Evolutionary conservation across 2,797 vertebrate genomes (phyloP).

Genomic region (Glossophaga mutica): DNA sequence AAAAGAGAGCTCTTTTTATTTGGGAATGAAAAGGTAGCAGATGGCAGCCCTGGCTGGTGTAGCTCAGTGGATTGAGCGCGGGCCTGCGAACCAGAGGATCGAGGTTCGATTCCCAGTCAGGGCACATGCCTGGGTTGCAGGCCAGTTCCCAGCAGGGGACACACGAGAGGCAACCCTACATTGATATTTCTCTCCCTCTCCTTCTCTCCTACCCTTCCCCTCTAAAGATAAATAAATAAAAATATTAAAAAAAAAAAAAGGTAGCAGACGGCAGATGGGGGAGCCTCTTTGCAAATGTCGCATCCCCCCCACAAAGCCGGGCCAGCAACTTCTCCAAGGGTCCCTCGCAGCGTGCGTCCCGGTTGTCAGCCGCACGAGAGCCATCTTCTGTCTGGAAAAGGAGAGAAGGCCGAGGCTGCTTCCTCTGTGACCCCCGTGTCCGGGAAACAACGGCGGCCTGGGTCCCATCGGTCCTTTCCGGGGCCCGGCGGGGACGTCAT

Average conservation of each 20-base stretch:
- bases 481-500: background rate
- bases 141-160: too few relatives aligned
- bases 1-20: background rate
- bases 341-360: fast-evolving
- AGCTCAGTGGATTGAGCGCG: too few relatives aligned
- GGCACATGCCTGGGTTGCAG: too few relatives aligned
- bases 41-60: too few relatives aligned
- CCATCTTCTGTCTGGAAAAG: background rate
- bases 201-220: too few relatives aligned
- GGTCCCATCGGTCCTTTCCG: background rate
- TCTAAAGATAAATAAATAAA: too few relatives aligned
- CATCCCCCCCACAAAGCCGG: background rate
- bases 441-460: background rate
- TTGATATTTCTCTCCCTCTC: too few relatives aligned
- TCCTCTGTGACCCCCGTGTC: background rate
- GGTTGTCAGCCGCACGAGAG: too few relatives aligned
- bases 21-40: background rate
- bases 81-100: too few relatives aligned
- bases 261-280: background rate
- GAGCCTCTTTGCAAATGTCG: background rate
- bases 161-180: too few relatives aligned
- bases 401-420: background rate
- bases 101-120: too few relatives aligned
- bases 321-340: fast-evolving
- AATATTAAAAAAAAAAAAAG: too few relatives aligned